Percentiles rank a stretch among this genome's conserved stretches.
phyloP scores from a whole-genome alignment of 2,113 vertebrate species.

The Tympanuchus pallidicinctus region DNA sequence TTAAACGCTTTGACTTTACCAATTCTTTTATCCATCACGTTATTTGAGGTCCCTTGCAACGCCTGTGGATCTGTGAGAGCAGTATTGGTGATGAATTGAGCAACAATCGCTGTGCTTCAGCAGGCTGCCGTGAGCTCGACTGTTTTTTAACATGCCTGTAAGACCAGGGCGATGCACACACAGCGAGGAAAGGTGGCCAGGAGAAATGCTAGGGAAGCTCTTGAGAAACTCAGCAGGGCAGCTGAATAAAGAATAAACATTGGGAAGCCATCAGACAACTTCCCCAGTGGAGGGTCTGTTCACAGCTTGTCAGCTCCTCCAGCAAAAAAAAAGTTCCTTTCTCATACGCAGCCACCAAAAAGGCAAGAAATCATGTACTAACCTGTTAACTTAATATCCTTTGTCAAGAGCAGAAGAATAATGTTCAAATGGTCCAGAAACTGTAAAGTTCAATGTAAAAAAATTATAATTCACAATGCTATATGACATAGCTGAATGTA shows the following conservation, averaged over 20 bases:
- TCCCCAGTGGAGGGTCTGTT: background rate
- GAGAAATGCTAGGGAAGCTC: background rate
- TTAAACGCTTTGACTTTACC: background rate
- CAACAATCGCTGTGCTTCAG: background rate
- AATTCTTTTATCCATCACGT: background rate
- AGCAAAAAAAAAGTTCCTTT: background rate
- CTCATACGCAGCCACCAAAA: background rate
- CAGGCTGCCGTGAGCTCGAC: background rate
- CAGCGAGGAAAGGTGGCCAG: background rate
- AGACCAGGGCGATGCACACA: background rate
- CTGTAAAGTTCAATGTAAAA: slow-evolving; percentile 39
- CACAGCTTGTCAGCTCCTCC: background rate
- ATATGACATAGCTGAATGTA: slow-evolving; percentile 30
- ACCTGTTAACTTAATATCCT: background rate
- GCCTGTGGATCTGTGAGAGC: background rate
- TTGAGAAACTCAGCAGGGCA: background rate
- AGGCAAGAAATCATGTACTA: background rate
- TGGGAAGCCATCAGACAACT: background rate
- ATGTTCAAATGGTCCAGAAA: slow-evolving; percentile 42
- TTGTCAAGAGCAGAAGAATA: background rate
- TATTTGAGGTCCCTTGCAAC: background rate
- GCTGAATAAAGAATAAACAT: background rate
- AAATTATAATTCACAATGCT: slow-evolving; percentile 36
- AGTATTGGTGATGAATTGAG: background rate
- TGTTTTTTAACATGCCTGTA: background rate